Evolutionary conservation across 1,140 invertebrate genomes (phyloP).

Genomic region (Hylaeus volcanicus): DNA sequence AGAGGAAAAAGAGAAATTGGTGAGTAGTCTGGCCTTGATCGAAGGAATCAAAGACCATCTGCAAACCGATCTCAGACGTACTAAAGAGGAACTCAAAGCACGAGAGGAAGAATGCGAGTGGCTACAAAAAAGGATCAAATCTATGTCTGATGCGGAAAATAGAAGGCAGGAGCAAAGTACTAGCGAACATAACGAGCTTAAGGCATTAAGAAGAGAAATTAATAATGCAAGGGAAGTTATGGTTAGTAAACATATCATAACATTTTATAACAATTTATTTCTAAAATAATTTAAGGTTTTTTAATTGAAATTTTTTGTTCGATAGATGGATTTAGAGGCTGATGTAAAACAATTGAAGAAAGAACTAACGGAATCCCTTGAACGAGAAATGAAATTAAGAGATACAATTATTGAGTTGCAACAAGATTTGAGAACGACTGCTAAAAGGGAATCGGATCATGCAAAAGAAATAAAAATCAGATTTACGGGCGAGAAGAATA

Average conservation of each 20-base stretch:
- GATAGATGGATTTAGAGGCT: constrained; percentile 77
- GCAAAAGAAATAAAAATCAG: constrained; percentile 64
- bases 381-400: constrained; percentile 63
- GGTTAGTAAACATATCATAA: constrained; percentile 54
- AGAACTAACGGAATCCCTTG: constrained; percentile 62
- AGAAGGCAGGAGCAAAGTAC: constrained; percentile 71
- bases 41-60: constrained; percentile 81
- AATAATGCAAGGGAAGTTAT: constrained; percentile 74
- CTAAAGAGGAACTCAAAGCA: constrained; percentile 81
- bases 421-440: constrained; percentile 48
- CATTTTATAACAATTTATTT: background rate
- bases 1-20: constrained; percentile 83
- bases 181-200: constrained; percentile 78
- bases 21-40: constrained; percentile 82
- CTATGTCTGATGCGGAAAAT: constrained; percentile 70
- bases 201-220: constrained; percentile 77
- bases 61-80: constrained; percentile 79
- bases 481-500: constrained; percentile 61
- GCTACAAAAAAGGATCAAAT: constrained; percentile 77
- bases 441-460: constrained; percentile 71
- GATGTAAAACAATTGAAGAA: constrained; percentile 77
- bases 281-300: background rate
- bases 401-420: constrained; percentile 62
- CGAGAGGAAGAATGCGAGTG: constrained; percentile 81
- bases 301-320: constrained; percentile 21